phyloP scores from a whole-genome alignment of 2,797 vertebrate species.

The Sciaenops ocellatus region DNA sequence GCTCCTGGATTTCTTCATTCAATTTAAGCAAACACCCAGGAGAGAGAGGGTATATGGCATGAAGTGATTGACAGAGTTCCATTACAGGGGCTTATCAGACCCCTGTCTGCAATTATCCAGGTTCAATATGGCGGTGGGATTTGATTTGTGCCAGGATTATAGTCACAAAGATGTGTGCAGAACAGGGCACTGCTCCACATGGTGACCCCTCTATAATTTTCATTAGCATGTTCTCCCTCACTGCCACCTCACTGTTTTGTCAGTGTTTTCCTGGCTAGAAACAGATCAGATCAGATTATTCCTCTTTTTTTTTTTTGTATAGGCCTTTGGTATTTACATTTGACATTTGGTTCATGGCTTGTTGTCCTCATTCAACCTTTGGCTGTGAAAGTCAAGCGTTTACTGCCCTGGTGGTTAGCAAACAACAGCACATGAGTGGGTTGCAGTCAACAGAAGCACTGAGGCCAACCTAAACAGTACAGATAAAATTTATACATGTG shows the following conservation, averaged over 20 bases:
- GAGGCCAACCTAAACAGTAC: constrained; percentile 23
- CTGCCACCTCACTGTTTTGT: constrained; percentile 38
- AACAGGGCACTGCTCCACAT: constrained; percentile 57
- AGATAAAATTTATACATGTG: background rate
- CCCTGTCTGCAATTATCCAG: constrained; percentile 89
- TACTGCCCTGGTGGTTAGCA: constrained; percentile 20
- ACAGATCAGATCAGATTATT: too few species aligned
- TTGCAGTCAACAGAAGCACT: constrained; percentile 9
- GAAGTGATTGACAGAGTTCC: constrained; percentile 95
- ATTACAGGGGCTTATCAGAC: constrained; percentile 89
- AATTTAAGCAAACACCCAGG: constrained; percentile 90
- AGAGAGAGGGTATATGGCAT: constrained; percentile 82
- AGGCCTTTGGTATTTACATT: constrained; percentile 50
- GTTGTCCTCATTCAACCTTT: constrained; percentile 45
- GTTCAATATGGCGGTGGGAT: constrained; percentile 84
- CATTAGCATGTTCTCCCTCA: constrained; percentile 70
- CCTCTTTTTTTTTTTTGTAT: background rate
- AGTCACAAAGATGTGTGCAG: constrained; percentile 71
- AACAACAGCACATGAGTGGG: constrained; percentile 24
- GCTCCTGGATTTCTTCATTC: constrained; percentile 90
- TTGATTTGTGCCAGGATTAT: constrained; percentile 86
- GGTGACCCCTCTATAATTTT: constrained; percentile 64
- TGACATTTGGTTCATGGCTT: constrained; percentile 51
- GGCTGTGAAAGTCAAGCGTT: constrained; percentile 39
- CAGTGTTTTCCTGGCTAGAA: constrained; percentile 16